Conservation (phyloP, 1,140 invertebrate genomes). For the Bursaphelenchus mucronatus region DNA sequence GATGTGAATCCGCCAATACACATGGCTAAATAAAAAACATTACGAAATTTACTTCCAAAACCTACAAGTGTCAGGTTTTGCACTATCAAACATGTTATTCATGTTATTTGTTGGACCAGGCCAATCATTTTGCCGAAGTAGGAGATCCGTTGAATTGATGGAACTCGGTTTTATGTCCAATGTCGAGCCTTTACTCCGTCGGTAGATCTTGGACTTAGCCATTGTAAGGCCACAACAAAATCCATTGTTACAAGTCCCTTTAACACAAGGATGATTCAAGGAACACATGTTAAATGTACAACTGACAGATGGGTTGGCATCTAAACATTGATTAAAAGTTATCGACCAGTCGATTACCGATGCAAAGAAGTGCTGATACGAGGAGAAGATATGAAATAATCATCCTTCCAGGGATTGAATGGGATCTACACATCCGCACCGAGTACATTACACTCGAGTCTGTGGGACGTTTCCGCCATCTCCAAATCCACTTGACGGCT, state of each 20-base stretch:
- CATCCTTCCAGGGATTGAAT: too few relatives aligned
- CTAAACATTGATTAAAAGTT: too few relatives aligned
- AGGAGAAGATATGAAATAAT: too few relatives aligned
- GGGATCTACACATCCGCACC: too few relatives aligned
- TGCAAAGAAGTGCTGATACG: too few relatives aligned
- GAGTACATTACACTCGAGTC: too few relatives aligned
- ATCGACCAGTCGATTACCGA: too few relatives aligned
- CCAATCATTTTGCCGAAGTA: constrained; percentile 6
- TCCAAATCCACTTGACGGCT: too few relatives aligned
- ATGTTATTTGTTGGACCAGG: background rate
- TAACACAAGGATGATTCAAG: constrained; percentile 3
- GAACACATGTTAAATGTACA: constrained; percentile 17
- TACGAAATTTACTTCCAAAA: constrained; percentile 9
- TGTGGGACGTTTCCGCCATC: too few relatives aligned
- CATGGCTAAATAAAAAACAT: constrained; percentile 5
- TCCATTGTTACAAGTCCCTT: constrained; percentile 17
- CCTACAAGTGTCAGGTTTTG: background rate
- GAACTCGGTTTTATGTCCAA: constrained; percentile 1
- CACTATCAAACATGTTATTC: constrained; percentile 5
- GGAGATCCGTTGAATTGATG: background rate
- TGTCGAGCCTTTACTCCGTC: background rate
- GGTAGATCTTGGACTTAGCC: background rate
- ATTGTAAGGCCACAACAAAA: constrained; percentile 6
- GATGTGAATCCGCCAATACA: constrained; percentile 19
- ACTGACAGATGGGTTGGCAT: background rate